These are phyloP conservation scores for Beris morrisii DNA, from an alignment of 2,888 invertebrate genomes.

Conservation along the genomic window DNA sequence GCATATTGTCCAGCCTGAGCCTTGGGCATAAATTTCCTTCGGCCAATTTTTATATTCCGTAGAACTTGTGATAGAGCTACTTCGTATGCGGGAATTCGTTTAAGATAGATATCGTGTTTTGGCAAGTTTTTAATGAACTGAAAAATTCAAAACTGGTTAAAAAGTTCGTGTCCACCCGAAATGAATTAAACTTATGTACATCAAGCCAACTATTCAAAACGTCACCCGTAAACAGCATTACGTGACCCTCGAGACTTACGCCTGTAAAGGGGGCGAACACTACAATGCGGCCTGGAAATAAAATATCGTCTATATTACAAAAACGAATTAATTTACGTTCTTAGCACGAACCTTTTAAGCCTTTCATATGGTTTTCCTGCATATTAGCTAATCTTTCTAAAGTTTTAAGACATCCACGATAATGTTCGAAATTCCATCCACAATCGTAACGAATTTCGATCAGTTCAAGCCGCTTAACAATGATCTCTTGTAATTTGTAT, in stretches of 20 bases:
- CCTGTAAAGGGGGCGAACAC: constrained; percentile 90
- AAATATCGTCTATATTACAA: background rate
- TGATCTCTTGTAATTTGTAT: constrained; percentile 52
- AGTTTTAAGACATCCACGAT: constrained; percentile 85
- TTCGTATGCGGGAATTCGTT: constrained; percentile 80
- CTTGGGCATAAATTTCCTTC: constrained; percentile 90
- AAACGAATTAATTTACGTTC: background rate
- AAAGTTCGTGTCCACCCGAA: background rate
- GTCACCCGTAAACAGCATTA: constrained; percentile 89
- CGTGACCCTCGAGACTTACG: constrained; percentile 85
- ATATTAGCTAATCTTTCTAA: constrained; percentile 75
- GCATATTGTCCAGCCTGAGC: constrained; percentile 86
- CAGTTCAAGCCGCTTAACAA: constrained; percentile 58
- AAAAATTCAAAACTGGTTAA: constrained; percentile 45
- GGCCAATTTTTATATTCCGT: constrained; percentile 78
- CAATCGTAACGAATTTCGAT: constrained; percentile 74
- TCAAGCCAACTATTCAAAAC: constrained; percentile 92
- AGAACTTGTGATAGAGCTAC: constrained; percentile 81
- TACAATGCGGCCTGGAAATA: constrained; percentile 69
- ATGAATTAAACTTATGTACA: constrained; percentile 60
- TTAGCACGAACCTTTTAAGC: constrained; percentile 61
- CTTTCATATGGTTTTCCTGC: constrained; percentile 70
- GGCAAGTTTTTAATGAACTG: constrained; percentile 80
- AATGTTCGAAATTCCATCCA: constrained; percentile 87
- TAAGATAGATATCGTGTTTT: constrained; percentile 72